Evolutionary conservation across 2,113 vertebrate species (phyloP).

Genomic region (Amia ocellicauda): DNA sequence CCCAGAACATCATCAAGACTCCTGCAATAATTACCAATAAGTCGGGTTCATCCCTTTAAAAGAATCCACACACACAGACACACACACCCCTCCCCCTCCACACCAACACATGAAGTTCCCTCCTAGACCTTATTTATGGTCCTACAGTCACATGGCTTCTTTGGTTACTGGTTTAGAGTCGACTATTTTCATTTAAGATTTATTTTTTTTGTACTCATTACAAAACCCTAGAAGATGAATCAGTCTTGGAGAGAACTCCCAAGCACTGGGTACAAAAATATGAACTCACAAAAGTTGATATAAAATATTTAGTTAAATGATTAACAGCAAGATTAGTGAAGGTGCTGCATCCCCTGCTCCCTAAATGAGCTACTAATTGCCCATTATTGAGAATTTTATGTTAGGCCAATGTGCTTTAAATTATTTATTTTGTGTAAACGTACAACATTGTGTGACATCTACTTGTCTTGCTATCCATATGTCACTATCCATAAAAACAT

Average conservation of each 20-base stretch:
- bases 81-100: slow-evolving; percentile 13
- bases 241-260: slow-evolving; percentile 2
- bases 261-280: slow-evolving; percentile 8
- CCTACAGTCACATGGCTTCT: slow-evolving; percentile 14
- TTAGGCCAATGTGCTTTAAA: neutral
- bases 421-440: slow-evolving; percentile 12
- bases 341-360: too few species aligned
- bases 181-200: slow-evolving; percentile 20
- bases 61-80: slow-evolving; percentile 23
- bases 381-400: neutral
- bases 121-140: slow-evolving; percentile 13
- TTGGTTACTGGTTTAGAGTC: slow-evolving; percentile 11
- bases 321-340: neutral
- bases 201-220: slow-evolving; percentile 53
- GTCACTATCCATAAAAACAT: neutral
- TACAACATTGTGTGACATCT: slow-evolving; percentile 5
- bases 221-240: slow-evolving; percentile 10
- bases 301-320: slow-evolving; percentile 13
- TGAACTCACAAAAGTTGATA: neutral
- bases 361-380: slow-evolving; percentile 4
- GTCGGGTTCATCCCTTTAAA: slow-evolving; percentile 32
- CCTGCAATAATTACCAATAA: slow-evolving; percentile 45
- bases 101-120: neutral
- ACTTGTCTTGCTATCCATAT: neutral
- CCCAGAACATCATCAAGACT: slow-evolving; percentile 37